Conservation (phyloP, 2,888 invertebrate species). For the Sericinus montela region DNA sequence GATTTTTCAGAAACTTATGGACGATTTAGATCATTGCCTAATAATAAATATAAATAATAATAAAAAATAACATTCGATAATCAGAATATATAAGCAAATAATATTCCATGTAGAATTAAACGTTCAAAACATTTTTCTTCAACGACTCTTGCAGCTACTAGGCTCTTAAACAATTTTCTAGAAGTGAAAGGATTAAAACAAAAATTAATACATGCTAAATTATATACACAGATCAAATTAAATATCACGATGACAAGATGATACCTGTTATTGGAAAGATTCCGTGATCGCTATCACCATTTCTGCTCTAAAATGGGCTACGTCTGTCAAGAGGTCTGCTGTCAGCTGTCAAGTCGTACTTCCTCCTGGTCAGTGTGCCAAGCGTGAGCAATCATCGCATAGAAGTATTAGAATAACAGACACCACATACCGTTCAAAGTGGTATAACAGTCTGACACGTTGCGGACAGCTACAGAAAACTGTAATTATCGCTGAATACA, state of each 20-base stretch:
- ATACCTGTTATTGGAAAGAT: background rate
- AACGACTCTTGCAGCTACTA: too few relatives aligned
- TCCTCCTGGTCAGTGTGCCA: constrained; percentile 55
- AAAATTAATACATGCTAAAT: too few relatives aligned
- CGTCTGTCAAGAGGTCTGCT: constrained; percentile 33
- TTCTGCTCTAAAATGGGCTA: constrained; percentile 6
- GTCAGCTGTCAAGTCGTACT: constrained; percentile 46
- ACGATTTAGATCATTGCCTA: too few relatives aligned
- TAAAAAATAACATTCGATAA: too few relatives aligned
- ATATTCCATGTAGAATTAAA: too few relatives aligned
- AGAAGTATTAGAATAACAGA: constrained; percentile 36
- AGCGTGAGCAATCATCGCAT: constrained; percentile 48
- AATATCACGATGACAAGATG: background rate
- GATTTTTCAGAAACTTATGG: too few relatives aligned
- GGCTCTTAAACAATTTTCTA: too few relatives aligned
- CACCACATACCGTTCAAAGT: constrained; percentile 34
- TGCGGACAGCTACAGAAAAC: constrained; percentile 17
- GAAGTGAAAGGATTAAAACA: too few relatives aligned
- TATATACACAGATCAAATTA: background rate
- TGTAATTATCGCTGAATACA: constrained; percentile 16
- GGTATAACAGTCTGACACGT: constrained; percentile 20
- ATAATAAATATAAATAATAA: too few relatives aligned
- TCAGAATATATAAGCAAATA: too few relatives aligned
- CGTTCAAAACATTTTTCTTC: too few relatives aligned
- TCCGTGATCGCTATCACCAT: constrained; percentile 7